These are phyloP conservation scores for Syngnathus scovelli DNA, from an alignment of 2,113 vertebrate species.

Conservation along the genomic window DNA sequence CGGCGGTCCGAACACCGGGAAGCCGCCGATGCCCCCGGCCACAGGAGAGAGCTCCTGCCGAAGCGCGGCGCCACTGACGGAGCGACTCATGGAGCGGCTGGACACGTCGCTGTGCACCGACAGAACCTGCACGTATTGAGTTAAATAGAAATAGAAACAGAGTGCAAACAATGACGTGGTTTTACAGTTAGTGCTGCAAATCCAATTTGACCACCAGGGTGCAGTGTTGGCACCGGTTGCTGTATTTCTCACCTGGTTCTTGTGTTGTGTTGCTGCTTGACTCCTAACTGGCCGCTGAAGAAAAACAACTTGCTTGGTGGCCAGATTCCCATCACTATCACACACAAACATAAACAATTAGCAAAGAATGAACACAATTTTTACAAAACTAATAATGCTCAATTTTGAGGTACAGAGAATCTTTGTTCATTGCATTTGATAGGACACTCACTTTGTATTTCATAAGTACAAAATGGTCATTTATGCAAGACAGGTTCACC, in stretches of 20 bases:
- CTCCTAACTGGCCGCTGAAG: constrained; percentile 84
- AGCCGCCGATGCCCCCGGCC: constrained; percentile 65
- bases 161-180: not conserved
- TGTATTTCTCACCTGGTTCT: constrained; percentile 57
- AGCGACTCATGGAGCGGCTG: constrained; percentile 48
- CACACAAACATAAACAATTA: not conserved
- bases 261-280: constrained; percentile 22
- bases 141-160: no score
- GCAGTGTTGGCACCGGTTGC: constrained; percentile 5
- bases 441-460: no score
- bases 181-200: not conserved
- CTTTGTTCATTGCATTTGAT: not conserved
- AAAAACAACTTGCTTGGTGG: constrained; percentile 94
- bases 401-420: not conserved
- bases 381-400: not conserved
- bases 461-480: not conserved
- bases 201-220: constrained; percentile 16
- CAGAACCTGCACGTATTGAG: constrained; percentile 26
- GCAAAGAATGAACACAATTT: not conserved
- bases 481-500: not conserved
- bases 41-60: constrained; percentile 42
- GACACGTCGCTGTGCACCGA: constrained; percentile 38
- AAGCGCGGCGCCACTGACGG: constrained; percentile 22
- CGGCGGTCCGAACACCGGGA: constrained; percentile 76
- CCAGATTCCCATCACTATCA: constrained; percentile 89